Evolutionary conservation across 1,140 invertebrate species (phyloP).

Genomic region (Drosophila bocki): DNA sequence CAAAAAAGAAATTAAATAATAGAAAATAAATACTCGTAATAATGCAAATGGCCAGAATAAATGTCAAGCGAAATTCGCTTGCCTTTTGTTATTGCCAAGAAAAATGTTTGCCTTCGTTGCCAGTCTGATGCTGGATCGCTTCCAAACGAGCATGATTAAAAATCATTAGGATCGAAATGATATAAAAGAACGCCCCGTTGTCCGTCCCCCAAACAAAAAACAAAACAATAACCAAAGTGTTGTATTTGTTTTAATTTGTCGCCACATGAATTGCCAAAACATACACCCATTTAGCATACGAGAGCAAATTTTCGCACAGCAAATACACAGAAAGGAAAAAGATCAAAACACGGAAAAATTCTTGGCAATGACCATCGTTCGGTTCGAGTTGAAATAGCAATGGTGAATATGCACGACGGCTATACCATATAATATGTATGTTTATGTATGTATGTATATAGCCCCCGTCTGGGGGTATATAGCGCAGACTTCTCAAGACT

Average conservation of each 20-base stretch:
- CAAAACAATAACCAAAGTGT: constrained; percentile 3
- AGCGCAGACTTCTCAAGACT: constrained; percentile 56
- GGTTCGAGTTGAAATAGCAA: constrained; percentile 74
- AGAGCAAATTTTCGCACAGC: constrained; percentile 70
- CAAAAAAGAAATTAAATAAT: constrained; percentile 4
- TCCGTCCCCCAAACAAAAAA: neutral
- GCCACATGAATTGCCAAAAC: constrained; percentile 78
- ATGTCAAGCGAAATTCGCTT: constrained; percentile 37
- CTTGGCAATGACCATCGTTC: constrained; percentile 79
- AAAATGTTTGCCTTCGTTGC: constrained; percentile 44
- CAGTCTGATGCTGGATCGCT: constrained; percentile 19
- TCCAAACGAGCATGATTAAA: constrained; percentile 54
- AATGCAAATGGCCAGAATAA: constrained; percentile 48
- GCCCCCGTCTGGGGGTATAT: constrained; percentile 19
- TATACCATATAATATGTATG: constrained; percentile 9
- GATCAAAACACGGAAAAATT: constrained; percentile 84
- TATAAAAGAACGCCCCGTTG: constrained; percentile 47
- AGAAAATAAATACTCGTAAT: constrained; percentile 14
- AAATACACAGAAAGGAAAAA: constrained; percentile 25
- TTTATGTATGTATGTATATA: constrained; percentile 1
- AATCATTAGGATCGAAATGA: constrained; percentile 63
- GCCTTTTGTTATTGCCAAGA: constrained; percentile 38
- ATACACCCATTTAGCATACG: constrained; percentile 44
- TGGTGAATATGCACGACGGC: constrained; percentile 59
- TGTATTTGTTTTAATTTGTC: constrained; percentile 77